Evolutionary conservation across 2,888 invertebrate species (phyloP).

Genomic region (Liposcelis brunnea): DNA sequence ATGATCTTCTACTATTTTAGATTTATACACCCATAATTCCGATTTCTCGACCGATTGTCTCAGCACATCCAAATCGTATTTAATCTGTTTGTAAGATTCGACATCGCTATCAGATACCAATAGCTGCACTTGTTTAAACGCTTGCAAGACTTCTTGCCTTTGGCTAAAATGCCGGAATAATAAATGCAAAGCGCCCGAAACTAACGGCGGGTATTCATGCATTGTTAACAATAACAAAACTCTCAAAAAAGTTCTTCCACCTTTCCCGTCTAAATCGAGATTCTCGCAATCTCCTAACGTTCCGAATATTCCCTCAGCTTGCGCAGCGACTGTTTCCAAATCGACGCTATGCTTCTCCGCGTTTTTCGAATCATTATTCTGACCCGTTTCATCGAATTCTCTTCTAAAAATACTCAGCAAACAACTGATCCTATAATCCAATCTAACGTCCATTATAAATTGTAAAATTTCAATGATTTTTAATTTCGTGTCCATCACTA

Average conservation of each 20-base stretch:
- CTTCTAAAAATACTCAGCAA: conserved; percentile 93
- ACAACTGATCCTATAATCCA: conserved; percentile 96
- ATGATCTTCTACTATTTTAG: conserved; percentile 41
- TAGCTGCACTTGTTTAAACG: conserved; percentile 89
- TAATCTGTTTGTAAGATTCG: conserved; percentile 96
- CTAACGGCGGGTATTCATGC: conserved; percentile 89
- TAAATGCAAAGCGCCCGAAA: conserved; percentile 82
- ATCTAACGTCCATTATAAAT: conserved; percentile 92
- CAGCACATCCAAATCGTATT: conserved; percentile 82
- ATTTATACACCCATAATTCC: conserved; percentile 94
- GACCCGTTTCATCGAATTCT: conserved; percentile 65
- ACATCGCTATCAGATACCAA: conserved; percentile 94
- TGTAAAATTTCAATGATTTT: conserved; percentile 96
- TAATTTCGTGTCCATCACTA: conserved; percentile 97
- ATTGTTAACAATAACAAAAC: conserved; percentile 88
- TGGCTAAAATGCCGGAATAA: conserved; percentile 95
- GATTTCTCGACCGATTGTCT: conserved; percentile 95
- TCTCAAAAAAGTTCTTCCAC: conserved; percentile 82
- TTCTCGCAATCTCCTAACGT: conserved; percentile 45
- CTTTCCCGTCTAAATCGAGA: conserved; percentile 86
- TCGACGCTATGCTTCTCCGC: conserved; percentile 50
- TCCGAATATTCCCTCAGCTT: conserved; percentile 73
- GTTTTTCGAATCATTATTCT: too few species aligned
- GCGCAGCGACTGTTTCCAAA: conserved; percentile 75
- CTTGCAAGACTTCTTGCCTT: conserved; percentile 82